These are phyloP conservation scores for Latheticus oryzae DNA, from an alignment of 2,888 invertebrate genomes.

Conservation along the genomic window DNA sequence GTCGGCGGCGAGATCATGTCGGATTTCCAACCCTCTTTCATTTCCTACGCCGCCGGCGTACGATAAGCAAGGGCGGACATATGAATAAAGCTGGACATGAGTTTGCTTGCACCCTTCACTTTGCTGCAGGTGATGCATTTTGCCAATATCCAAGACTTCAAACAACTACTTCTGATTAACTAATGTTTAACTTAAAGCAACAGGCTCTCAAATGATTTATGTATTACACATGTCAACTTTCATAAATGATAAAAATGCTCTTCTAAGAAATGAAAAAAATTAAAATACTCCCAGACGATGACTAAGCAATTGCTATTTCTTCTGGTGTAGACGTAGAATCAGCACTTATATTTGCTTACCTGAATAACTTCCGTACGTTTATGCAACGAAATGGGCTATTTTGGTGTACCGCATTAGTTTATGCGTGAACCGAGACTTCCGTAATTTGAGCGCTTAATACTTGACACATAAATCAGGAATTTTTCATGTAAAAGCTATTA, in stretches of 20 bases:
- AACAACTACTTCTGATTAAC: too few species aligned
- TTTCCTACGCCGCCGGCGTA: conserved; percentile 55
- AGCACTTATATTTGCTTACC: too few species aligned
- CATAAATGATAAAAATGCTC: too few species aligned
- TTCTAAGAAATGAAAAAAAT: too few species aligned
- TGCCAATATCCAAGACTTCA: conserved; percentile 42
- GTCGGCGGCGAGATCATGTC: conserved; percentile 58
- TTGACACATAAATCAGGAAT: conserved; percentile 51
- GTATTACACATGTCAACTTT: too few species aligned
- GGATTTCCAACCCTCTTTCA: conserved; percentile 61
- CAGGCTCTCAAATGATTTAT: too few species aligned
- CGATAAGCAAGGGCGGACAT: conserved; percentile 55
- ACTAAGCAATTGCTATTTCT: too few species aligned
- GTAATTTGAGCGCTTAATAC: conserved; percentile 51
- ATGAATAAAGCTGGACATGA: conserved; percentile 57
- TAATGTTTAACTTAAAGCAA: too few species aligned
- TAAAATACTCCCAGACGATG: too few species aligned
- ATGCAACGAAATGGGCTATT: conserved; percentile 37
- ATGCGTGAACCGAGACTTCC: conserved; percentile 43
- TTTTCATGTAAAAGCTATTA: conserved; percentile 55
- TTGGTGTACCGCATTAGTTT: conserved; percentile 42
- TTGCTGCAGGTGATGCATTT: conserved; percentile 45
- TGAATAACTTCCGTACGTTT: conserved; percentile 34
- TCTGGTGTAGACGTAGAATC: too few species aligned
- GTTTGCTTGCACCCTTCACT: conserved; percentile 55